Evolutionary conservation across 2,888 invertebrate species (phyloP), one percentile per base, ranked within the genome.

Genomic region (Lasioglossum figueresi): DNA sequence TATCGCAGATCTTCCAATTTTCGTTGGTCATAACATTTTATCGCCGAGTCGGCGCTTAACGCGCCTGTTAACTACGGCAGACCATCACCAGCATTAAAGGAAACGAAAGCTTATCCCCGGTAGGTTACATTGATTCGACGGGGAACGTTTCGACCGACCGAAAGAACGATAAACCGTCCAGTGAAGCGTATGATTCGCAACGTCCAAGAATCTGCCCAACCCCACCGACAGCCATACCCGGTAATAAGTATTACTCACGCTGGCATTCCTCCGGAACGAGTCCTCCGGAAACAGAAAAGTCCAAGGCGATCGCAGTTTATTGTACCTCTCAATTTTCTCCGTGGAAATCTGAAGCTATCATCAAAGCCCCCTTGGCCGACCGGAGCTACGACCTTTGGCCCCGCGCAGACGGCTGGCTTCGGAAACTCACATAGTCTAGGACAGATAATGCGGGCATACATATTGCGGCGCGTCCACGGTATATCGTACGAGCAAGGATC

Each of bases 401-500:
- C 73, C 78, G 27, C 52, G 37, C 79, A 43, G 63, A 73, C 80
- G 79, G 72, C 77, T 77, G 80, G 83, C 88, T 89, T 90, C 80
- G 88, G 76, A 82, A 89, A 90, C 82, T 88, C 78, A 80, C 82
- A 56, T 80, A 80, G 83, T 84, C 85, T 79, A 76, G 82, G 83
- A 85, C 84, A 85, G 90, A 86, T 89, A 90, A 90, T 85, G 85
- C 89, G 79, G 86, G 85, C 81, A 83, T 90, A 81, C 84, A 80
- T 90, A 90, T 88, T 81, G 88, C 80, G 74, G 34, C 56, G 66
- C 45, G 72, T 76, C 80, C 80, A 43, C 59, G 27, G 75, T 80
- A 84, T 77, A 84, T 83, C 84, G 73, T 34, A 31, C 48, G 76
- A 75, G 81, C 84, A 82, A 84, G 88, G 74, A 84, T 84, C 82